Base-by-base conservation (phyloP, 2,113 vertebrate species). In the Serilophus lunatus region DNA sequence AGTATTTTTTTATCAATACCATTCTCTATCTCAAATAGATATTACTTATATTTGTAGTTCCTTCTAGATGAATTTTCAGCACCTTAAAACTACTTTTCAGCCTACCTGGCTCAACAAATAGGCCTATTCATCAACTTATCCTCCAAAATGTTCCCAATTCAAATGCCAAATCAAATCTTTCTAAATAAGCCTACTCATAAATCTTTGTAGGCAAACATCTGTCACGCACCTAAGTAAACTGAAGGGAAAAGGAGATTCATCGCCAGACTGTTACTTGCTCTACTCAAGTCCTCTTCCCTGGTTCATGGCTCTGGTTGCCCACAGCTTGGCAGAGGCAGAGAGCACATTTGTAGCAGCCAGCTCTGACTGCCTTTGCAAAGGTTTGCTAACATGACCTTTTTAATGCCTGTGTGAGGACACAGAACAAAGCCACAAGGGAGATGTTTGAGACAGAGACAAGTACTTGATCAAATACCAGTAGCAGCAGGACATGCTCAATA, bases 161-260 rank as follows among this genome's bases (percentile, higher is more conserved):
- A 92, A 92, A 68, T 75, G 60, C 82, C 89, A 95, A 68, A 94
- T 88, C 72, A 89, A 81, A 92, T 93, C 85, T 88, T 82, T 88
- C 85, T 80, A 70, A 92, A 91, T 94, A 86, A 96, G 68, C 81
- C 80, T 87, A 59, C 82, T 87, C 71, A 57, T 96, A 68, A 86
- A 96, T 96, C 85, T 93, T n/a, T 8, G 29, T n/a, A 65, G 26
- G 61, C 33, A 61, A 92, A 85, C 95, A 92, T 86, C 86, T 94
- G 84, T 81, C 89, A 89, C 0, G 0, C 51, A 80, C 36, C 68
- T 6, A 63, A 65, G 59, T 13, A 59, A 93, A 74, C 15, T 9
- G 25, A 88, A 88, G 53, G 77, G 36, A 86, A 70, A 40, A 86
- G 74, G 36, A 93, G 75, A 88, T 80, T 82, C 12, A 17, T 57